Percentiles rank a stretch among this genome's conserved stretches.
Evolutionary conservation across 2,797 vertebrate species (phyloP).

Genomic region (Pygocentrus nattereri): DNA sequence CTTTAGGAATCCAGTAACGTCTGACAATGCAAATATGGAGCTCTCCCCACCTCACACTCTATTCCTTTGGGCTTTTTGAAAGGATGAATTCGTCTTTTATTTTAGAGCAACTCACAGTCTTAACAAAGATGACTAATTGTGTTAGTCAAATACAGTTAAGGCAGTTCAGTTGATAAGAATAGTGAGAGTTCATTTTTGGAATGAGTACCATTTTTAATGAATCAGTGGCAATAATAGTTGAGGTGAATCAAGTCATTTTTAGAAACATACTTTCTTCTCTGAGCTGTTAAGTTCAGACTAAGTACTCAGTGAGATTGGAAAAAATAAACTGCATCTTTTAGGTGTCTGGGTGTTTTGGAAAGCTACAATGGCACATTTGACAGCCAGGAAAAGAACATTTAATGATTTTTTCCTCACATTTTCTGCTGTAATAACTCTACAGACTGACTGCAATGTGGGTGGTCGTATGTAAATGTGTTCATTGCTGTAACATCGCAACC

Average conservation of each 20-base stretch:
- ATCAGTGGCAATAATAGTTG: neutral
- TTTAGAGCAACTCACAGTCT: neutral
- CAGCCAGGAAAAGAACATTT: neutral
- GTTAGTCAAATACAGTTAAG: neutral
- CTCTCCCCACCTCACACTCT: too few relatives aligned
- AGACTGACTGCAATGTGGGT: neutral
- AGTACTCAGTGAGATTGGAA: neutral
- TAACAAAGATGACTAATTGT: neutral
- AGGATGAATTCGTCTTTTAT: neutral
- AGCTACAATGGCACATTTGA: neutral
- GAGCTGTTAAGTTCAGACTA: neutral
- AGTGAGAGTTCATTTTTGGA: neutral
- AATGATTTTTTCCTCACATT: neutral
- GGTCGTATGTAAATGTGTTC: neutral
- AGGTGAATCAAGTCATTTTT: neutral
- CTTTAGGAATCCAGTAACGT: neutral
- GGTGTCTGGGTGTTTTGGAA: neutral
- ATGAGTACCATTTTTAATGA: neutral
- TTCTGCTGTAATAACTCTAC: neutral
- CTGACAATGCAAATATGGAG: neutral
- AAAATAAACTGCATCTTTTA: too few relatives aligned
- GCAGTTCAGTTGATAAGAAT: neutral
- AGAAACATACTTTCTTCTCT: too few relatives aligned
- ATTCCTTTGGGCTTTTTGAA: neutral
- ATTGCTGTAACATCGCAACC: neutral